Evolutionary conservation across 2,113 vertebrate species (phyloP).

Genomic region (Nyctereutes procyonoides): DNA sequence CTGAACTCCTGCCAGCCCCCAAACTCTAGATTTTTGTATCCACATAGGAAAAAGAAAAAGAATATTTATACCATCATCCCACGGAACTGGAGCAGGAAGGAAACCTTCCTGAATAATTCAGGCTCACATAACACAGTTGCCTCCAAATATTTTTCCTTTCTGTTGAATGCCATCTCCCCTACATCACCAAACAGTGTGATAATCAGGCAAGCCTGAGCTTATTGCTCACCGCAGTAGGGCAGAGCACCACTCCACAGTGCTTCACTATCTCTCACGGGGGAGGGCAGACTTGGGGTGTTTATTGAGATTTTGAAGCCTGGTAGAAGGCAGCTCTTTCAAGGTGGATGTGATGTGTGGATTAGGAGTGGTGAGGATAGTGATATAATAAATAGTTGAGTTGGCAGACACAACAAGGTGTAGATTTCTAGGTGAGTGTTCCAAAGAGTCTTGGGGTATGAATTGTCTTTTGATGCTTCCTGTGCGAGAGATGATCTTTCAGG

Average conservation of each 20-base stretch:
- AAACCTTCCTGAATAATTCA: not conserved
- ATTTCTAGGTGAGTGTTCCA: not conserved
- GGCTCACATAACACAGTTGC: not conserved
- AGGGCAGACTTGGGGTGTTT: not conserved
- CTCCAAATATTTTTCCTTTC: not conserved
- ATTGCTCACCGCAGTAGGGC: not conserved
- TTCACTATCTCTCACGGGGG: not conserved
- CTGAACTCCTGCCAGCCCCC: slow-evolving; percentile 47
- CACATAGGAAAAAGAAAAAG: not conserved
- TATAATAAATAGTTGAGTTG: not conserved
- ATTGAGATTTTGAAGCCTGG: not conserved
- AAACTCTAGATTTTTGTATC: not conserved
- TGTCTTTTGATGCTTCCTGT: not conserved
- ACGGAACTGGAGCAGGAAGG: not conserved
- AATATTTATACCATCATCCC: not conserved
- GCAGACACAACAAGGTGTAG: not conserved
- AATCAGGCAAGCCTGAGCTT: not conserved
- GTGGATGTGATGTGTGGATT: not conserved
- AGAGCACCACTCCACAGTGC: not conserved
- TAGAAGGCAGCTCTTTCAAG: not conserved
- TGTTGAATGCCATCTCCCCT: not conserved
- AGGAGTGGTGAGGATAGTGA: not conserved
- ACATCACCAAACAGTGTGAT: not conserved
- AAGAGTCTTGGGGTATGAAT: not conserved
- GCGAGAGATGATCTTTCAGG: not conserved